Conservation (phyloP, 2,797 vertebrate genomes). For the Chiloscyllium punctatum region DNA sequence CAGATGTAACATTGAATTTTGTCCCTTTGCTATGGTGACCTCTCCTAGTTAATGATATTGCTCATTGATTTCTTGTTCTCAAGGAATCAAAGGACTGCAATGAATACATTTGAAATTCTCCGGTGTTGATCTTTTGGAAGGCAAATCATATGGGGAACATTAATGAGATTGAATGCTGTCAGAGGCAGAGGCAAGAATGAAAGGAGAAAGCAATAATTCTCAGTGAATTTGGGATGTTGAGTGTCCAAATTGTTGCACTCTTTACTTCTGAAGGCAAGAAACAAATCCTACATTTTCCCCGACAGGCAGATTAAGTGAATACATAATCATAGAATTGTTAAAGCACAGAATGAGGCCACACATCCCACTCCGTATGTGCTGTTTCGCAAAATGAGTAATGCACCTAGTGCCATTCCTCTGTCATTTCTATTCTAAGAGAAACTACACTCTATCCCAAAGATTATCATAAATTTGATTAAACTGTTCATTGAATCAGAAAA, state of each 20-base stretch:
- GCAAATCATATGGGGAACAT: conserved; percentile 20
- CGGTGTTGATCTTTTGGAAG: conserved; percentile 30
- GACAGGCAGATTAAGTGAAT: background rate
- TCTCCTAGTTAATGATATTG: conserved; percentile 37
- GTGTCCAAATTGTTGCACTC: background rate
- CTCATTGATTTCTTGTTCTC: conserved; percentile 37
- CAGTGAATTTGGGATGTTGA: conserved; percentile 12
- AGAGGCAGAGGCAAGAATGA: background rate
- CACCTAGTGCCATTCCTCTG: background rate
- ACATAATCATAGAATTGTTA: background rate
- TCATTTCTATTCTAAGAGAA: background rate
- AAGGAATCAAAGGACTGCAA: conserved; percentile 35
- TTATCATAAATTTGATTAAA: background rate
- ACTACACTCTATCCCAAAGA: background rate
- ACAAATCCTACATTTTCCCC: background rate
- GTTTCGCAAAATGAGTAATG: too few relatives aligned
- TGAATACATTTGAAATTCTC: conserved; percentile 37
- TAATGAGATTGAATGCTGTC: conserved; percentile 28
- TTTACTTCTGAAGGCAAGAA: background rate
- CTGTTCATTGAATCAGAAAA: background rate
- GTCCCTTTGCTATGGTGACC: conserved; percentile 23
- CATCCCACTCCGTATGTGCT: background rate
- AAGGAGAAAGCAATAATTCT: conserved; percentile 32
- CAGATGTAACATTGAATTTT: conserved; percentile 29
- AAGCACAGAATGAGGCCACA: background rate